phyloP scores from a whole-genome alignment of 2,888 invertebrate species.

The Phalera bucephala region DNA sequence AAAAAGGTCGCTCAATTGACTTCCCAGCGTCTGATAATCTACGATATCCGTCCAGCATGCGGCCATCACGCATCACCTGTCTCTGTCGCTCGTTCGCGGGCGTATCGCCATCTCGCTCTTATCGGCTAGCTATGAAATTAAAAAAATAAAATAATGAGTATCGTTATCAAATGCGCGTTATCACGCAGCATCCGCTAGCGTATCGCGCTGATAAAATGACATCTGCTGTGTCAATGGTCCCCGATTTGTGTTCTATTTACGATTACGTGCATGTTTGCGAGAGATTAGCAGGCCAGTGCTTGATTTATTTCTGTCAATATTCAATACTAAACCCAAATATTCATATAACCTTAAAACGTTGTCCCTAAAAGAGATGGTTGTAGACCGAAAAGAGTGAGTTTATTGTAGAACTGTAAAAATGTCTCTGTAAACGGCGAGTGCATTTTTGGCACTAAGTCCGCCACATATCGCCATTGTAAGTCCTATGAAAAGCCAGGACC shows the following conservation, averaged over 20 bases:
- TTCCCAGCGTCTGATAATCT: slow-evolving; percentile 37
- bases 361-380: too few relatives aligned
- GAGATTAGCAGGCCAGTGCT: not conserved
- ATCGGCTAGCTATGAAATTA: slow-evolving; percentile 62
- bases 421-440: too few relatives aligned
- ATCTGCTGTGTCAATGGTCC: slow-evolving; percentile 63
- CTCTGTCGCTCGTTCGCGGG: slow-evolving; percentile 43
- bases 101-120: slow-evolving; percentile 46
- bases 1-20: slow-evolving; percentile 31
- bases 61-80: slow-evolving; percentile 58
- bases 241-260: slow-evolving; percentile 44
- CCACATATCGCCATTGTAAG: too few relatives aligned
- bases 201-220: slow-evolving; percentile 58
- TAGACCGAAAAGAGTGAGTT: too few relatives aligned
- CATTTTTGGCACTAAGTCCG: too few relatives aligned
- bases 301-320: not conserved
- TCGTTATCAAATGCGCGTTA: slow-evolving; percentile 46
- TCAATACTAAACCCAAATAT: too few relatives aligned
- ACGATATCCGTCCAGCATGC: slow-evolving; percentile 55
- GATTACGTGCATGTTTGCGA: slow-evolving; percentile 17
- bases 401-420: too few relatives aligned
- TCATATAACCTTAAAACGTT: too few relatives aligned
- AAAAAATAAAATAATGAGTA: slow-evolving; percentile 69
- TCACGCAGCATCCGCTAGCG: slow-evolving; percentile 66
- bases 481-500: too few relatives aligned